phyloP scores from a whole-genome alignment of 2,113 vertebrate genomes.

The Sturnus vulgaris region DNA sequence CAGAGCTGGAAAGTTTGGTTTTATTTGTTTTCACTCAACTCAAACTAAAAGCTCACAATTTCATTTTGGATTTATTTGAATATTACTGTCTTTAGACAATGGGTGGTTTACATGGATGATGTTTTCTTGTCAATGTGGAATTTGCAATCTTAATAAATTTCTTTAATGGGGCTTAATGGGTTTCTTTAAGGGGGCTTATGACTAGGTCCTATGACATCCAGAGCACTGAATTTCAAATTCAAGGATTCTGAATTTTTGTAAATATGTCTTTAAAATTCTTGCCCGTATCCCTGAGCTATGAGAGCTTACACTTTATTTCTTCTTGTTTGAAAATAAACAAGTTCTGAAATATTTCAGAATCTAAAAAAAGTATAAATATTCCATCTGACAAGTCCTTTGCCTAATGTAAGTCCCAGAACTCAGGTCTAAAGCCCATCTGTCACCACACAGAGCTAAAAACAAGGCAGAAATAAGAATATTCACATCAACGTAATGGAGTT shows the following conservation, averaged over 20 bases:
- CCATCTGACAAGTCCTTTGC: neutral
- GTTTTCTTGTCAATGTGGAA: neutral
- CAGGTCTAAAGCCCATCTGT: neutral
- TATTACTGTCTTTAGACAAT: neutral
- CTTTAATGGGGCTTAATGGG: neutral
- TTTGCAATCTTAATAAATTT: neutral
- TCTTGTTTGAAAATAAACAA: neutral
- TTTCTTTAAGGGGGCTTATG: neutral
- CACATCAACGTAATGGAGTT: slow-evolving; percentile 12
- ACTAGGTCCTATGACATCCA: neutral
- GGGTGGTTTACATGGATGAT: neutral
- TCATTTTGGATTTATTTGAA: neutral
- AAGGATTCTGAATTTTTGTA: neutral
- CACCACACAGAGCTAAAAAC: neutral
- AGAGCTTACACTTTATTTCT: neutral
- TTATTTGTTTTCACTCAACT: neutral
- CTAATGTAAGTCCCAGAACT: neutral
- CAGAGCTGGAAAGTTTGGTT: neutral
- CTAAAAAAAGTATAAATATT: neutral
- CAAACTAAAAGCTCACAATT: neutral
- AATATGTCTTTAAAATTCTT: neutral
- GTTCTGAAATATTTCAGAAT: neutral
- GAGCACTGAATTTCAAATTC: neutral
- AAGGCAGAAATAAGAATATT: slow-evolving; percentile 29
- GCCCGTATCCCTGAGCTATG: accelerated